Conservation (phyloP, 2,888 invertebrate species). For the Sesia bembeciformis region DNA sequence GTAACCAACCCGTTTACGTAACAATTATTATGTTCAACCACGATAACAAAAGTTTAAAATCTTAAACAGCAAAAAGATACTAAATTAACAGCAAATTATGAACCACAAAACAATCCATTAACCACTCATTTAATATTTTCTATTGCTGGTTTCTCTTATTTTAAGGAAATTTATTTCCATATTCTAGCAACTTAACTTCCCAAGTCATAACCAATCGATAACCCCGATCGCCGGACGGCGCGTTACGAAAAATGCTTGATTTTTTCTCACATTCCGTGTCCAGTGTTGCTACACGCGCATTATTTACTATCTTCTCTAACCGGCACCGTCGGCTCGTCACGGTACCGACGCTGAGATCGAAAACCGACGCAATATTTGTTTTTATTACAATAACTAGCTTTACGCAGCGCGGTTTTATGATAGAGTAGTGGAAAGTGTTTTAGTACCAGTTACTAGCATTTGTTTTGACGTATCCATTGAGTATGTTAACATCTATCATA, state of each 20-base stretch:
- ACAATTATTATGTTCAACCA: too few species aligned
- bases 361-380: not conserved
- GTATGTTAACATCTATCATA: too few species aligned
- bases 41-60: too few species aligned
- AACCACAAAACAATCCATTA: too few species aligned
- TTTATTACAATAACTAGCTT: not conserved
- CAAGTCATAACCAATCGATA: constrained; percentile 15
- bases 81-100: too few species aligned
- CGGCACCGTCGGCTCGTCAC: not conserved
- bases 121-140: too few species aligned
- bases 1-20: too few species aligned
- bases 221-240: constrained; percentile 13
- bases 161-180: not conserved
- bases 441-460: too few species aligned
- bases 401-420: not conserved
- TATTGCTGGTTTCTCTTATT: too few species aligned
- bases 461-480: too few species aligned
- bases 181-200: constrained; percentile 12
- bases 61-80: too few species aligned
- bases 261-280: constrained; percentile 29
- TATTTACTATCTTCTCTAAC: not conserved
- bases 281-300: constrained; percentile 18
- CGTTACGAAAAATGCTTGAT: constrained; percentile 27
- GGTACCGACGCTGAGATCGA: not conserved
- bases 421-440: not conserved